A percentile compares a stretch with the other conserved stretches of the same genome.
These are phyloP conservation scores for Petrocephalus microphthalmus DNA, from an alignment of 2,113 vertebrate species.

Conservation along the genomic window DNA sequence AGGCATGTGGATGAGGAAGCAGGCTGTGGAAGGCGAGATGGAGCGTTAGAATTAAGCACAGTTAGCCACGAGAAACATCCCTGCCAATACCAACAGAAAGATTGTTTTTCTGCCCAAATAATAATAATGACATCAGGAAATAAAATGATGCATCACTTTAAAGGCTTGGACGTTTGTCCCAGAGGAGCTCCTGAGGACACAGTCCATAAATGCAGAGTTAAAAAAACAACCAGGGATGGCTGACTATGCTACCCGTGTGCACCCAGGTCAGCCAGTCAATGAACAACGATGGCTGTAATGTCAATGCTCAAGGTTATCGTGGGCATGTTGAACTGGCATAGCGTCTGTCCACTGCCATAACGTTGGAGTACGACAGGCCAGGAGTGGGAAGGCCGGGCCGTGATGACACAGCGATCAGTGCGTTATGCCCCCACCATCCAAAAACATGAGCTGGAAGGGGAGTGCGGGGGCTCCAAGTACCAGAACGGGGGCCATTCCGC, in stretches of 20 bases:
- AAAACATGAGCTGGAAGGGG: conserved; percentile 27
- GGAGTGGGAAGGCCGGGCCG: conserved; percentile 16
- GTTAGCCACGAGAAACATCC: not conserved
- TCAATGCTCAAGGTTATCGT: not conserved
- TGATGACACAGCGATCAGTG: conserved; percentile 41
- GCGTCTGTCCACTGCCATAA: not conserved
- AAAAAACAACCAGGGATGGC: not conserved
- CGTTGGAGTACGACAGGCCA: not conserved
- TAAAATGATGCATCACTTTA: not conserved
- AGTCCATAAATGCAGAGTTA: not conserved
- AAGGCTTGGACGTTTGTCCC: not conserved
- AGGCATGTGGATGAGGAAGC: not conserved
- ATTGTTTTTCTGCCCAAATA: not conserved
- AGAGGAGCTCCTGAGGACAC: not conserved
- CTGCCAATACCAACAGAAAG: not conserved
- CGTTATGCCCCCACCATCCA: conserved; percentile 18
- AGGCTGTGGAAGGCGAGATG: not conserved
- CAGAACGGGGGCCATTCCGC: conserved; percentile 53
- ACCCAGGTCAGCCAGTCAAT: not conserved
- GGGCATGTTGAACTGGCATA: not conserved
- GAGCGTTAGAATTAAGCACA: not conserved
- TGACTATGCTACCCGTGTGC: not conserved
- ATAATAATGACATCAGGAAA: not conserved
- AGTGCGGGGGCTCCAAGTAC: conserved; percentile 46
- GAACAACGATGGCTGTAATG: not conserved